Percentiles rank a stretch among this genome's conserved stretches.
Evolutionary conservation across 2,888 invertebrate species (phyloP).

Genomic region (Mylabris sibirica): DNA sequence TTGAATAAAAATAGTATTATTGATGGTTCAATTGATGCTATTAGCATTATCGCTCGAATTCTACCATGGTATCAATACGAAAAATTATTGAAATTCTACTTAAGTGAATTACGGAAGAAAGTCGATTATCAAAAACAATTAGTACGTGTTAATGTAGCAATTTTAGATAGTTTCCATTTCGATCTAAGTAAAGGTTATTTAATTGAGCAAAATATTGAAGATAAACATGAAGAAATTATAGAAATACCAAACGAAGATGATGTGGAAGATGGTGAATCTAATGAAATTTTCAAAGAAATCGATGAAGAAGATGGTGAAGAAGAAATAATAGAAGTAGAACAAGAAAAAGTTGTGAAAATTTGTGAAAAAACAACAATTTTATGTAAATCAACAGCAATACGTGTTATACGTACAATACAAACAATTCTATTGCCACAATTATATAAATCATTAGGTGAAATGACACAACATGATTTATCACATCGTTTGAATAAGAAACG

Average conservation of each 20-base stretch:
- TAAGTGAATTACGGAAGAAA: conserved; percentile 76
- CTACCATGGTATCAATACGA: conserved; percentile 93
- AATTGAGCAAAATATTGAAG: neutral
- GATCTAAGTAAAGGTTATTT: conserved; percentile 71
- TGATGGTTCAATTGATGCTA: conserved; percentile 83
- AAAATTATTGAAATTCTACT: conserved; percentile 79
- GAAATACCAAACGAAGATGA: conserved; percentile 37
- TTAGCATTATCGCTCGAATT: conserved; percentile 77
- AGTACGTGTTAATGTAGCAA: conserved; percentile 76
- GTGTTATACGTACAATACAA: conserved; percentile 67
- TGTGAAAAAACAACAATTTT: conserved; percentile 65
- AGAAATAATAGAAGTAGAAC: conserved; percentile 42
- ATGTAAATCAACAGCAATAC: conserved; percentile 76
- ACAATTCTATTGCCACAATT: conserved; percentile 81
- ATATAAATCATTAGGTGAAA: conserved; percentile 73
- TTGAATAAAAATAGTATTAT: conserved; percentile 79
- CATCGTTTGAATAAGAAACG: conserved; percentile 81
- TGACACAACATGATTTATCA: conserved; percentile 76
- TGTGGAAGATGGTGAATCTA: conserved; percentile 54
- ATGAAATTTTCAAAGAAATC: conserved; percentile 54
- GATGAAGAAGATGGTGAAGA: conserved; percentile 45
- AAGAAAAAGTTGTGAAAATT: conserved; percentile 40
- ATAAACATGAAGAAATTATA: conserved; percentile 23
- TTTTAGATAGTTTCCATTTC: conserved; percentile 92
- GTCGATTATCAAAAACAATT: conserved; percentile 83